phyloP scores from a whole-genome alignment of 2,888 invertebrate species.

The Amiota communis region DNA sequence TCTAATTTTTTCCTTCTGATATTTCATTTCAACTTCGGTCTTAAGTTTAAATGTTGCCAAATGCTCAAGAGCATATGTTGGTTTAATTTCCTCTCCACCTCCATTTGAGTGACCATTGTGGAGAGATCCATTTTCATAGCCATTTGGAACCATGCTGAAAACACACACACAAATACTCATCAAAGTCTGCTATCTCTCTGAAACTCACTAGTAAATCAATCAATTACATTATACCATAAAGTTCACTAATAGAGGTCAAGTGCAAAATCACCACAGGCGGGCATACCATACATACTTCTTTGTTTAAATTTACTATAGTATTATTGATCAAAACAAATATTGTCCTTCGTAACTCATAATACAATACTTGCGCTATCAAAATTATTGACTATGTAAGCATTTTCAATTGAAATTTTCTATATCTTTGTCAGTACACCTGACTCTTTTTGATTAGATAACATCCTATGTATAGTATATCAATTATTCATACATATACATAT shows the following conservation, averaged over 20 bases:
- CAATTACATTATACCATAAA: too few species aligned
- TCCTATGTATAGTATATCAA: neutral
- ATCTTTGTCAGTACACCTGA: neutral
- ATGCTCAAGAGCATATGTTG: conserved; percentile 94
- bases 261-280: too few species aligned
- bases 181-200: too few species aligned
- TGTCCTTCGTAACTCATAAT: too few species aligned
- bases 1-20: conserved; percentile 93
- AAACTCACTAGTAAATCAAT: too few species aligned
- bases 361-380: neutral
- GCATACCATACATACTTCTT: too few species aligned
- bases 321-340: too few species aligned
- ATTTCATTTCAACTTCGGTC: conserved; percentile 88
- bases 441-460: conserved; percentile 11
- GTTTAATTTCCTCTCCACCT: conserved; percentile 71
- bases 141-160: conserved; percentile 58
- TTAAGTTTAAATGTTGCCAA: conserved; percentile 98
- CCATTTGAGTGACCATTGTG: conserved; percentile 40
- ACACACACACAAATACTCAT: too few species aligned
- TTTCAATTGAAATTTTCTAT: too few species aligned
- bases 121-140: conserved; percentile 55
- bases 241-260: too few species aligned
- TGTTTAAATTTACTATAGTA: too few species aligned
- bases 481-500: neutral
- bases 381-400: neutral